These are phyloP conservation scores for Diabrotica virgifera DNA, from an alignment of 1,140 invertebrate genomes.

Conservation along the genomic window DNA sequence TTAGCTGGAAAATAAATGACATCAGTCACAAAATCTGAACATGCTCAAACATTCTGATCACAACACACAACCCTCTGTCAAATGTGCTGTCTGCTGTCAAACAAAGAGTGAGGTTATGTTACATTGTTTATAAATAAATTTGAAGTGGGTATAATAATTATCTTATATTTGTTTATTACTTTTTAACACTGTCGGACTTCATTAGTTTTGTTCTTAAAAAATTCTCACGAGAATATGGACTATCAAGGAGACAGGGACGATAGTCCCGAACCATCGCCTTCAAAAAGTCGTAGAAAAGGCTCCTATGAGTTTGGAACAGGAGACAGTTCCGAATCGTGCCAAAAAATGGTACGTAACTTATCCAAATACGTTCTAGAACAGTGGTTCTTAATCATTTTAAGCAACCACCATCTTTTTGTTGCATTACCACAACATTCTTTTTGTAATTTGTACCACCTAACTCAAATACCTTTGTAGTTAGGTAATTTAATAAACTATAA, in stretches of 20 bases:
- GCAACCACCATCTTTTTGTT: background rate
- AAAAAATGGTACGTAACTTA: constrained; percentile 19
- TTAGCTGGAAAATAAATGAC: too few relatives aligned
- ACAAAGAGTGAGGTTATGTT: background rate
- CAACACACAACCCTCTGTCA: too few relatives aligned
- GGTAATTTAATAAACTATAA: background rate
- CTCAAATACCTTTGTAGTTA: background rate
- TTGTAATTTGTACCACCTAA: background rate
- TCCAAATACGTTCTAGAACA: background rate
- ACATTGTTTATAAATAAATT: background rate
- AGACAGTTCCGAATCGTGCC: constrained; percentile 19
- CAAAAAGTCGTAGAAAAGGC: constrained; percentile 9
- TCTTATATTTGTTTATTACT: background rate
- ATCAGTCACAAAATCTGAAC: too few relatives aligned
- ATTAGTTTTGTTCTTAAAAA: background rate
- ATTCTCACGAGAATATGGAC: constrained; percentile 1
- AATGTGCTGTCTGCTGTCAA: background rate
- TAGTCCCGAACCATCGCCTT: constrained; percentile 10
- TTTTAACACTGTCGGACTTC: background rate
- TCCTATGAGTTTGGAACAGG: background rate
- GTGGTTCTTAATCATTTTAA: background rate
- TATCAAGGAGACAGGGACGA: background rate
- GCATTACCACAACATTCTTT: background rate
- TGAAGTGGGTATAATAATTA: background rate
- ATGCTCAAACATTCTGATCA: background rate